Percentiles rank a stretch among this genome's conserved stretches.
Conservation (phyloP, 2,113 vertebrate genomes). For the Sylvietta virens region DNA sequence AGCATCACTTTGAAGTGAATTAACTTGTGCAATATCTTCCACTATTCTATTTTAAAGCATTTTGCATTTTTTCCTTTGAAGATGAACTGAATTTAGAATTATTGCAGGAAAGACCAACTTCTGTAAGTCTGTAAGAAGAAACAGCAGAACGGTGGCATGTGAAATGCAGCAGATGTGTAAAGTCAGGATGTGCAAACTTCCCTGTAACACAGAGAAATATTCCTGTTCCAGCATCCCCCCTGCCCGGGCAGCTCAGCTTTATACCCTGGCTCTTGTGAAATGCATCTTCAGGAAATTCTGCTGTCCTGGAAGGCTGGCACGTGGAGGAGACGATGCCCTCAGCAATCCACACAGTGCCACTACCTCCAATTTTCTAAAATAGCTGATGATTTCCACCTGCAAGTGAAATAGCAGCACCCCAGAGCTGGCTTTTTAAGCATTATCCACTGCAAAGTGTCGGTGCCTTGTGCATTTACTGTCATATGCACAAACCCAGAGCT, state of each 20-base stretch:
- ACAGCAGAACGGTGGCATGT: not conserved
- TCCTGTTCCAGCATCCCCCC: not conserved
- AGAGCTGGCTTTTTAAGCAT: not conserved
- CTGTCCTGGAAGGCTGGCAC: not conserved
- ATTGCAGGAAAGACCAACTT: not conserved
- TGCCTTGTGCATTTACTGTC: not conserved
- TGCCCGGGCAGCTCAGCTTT: not conserved
- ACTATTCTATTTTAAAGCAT: not conserved
- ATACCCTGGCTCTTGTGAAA: not conserved
- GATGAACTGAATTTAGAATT: not conserved
- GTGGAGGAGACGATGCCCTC: not conserved
- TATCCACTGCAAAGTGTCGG: not conserved
- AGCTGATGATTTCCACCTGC: not conserved
- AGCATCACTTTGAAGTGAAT: not conserved
- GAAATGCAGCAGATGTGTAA: not conserved
- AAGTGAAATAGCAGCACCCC: not conserved
- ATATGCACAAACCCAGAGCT: not conserved
- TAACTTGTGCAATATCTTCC: not conserved
- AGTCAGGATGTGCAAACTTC: not conserved
- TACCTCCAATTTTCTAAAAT: not conserved
- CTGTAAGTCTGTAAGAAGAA: not conserved
- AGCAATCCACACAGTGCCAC: not conserved
- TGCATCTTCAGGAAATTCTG: not conserved
- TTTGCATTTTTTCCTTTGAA: not conserved
- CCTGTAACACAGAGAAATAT: not conserved